Percentiles rank a stretch among this genome's conserved stretches.
Conservation (phyloP, 2,888 invertebrate genomes). For the Pristionchus fissidentatus region DNA sequence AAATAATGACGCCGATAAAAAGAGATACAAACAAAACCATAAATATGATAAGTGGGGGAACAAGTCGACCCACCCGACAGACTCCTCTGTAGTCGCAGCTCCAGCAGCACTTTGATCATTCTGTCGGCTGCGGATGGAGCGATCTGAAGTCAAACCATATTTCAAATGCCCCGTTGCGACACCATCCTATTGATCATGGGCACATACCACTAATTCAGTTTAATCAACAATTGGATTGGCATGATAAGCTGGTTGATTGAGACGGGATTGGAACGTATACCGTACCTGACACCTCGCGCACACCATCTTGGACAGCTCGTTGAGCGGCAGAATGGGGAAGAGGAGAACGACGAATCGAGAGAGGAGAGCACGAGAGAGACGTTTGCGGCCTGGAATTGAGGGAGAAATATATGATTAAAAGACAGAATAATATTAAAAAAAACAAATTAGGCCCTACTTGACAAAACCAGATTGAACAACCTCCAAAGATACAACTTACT, state of each 20-base stretch:
- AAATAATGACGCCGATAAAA: too few species aligned
- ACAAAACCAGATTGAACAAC: too few species aligned
- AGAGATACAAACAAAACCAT: too few species aligned
- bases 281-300: constrained; percentile 47
- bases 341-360: constrained; percentile 97
- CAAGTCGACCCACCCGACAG: constrained; percentile 17
- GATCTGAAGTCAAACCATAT: constrained; percentile 3
- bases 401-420: too few species aligned
- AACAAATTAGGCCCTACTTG: too few species aligned
- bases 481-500: too few species aligned
- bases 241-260: background rate
- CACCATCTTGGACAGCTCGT: constrained; percentile 84
- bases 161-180: background rate
- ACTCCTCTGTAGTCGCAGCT: constrained; percentile 57
- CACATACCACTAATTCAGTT: background rate
- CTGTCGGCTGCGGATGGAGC: constrained; percentile 64
- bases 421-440: too few species aligned
- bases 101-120: constrained; percentile 70
- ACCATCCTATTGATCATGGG: background rate
- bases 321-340: constrained; percentile 92
- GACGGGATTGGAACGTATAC: background rate
- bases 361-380: constrained; percentile 94
- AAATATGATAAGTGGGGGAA: too few species aligned
- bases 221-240: background rate
- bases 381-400: constrained; percentile 86